These are phyloP conservation scores for Poeciliopsis turrubarensis DNA, from an alignment of 2,113 vertebrate genomes.

Conservation along the genomic window DNA sequence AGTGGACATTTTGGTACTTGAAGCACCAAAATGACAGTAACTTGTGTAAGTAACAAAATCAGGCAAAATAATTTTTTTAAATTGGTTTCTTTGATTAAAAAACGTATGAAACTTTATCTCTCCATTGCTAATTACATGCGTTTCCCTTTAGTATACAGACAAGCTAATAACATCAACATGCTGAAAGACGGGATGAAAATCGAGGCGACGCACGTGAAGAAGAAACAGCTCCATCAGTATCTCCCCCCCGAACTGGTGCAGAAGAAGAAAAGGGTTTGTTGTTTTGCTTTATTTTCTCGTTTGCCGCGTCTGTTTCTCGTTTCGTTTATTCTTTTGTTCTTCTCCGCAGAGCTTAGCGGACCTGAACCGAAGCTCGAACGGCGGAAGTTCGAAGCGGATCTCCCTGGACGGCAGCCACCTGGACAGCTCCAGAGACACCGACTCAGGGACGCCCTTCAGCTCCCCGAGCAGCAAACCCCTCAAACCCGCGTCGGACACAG, in stretches of 20 bases:
- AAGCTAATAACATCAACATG: slow-evolving; percentile 94
- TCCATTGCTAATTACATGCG: neutral
- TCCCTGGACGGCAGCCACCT: slow-evolving; percentile 85
- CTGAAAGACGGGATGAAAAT: slow-evolving; percentile 97
- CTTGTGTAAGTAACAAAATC: too few species aligned
- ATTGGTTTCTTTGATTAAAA: too few species aligned
- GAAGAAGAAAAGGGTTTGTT: slow-evolving; percentile 91
- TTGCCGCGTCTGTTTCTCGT: neutral
- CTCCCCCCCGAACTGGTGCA: slow-evolving; percentile 91
- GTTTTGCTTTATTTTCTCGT: accelerated
- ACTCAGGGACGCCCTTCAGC: slow-evolving; percentile 83
- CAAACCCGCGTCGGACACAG: slow-evolving; percentile 77
- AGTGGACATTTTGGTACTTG: too few species aligned
- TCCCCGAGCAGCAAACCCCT: slow-evolving; percentile 79
- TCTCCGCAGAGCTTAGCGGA: slow-evolving; percentile 84
- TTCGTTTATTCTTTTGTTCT: neutral
- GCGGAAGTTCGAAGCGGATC: slow-evolving; percentile 82
- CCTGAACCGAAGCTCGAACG: slow-evolving; percentile 81
- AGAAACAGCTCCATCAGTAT: slow-evolving; percentile 93
- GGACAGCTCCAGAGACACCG: slow-evolving; percentile 86
- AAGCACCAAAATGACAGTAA: too few species aligned
- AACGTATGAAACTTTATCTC: too few species aligned
- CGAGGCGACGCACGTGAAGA: slow-evolving; percentile 94
- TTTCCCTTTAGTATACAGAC: slow-evolving; percentile 89
- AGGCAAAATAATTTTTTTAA: too few species aligned